phyloP scores from a whole-genome alignment of 37 sponge, comb jelly and placozoan genomes.

The Spongia lamella region DNA sequence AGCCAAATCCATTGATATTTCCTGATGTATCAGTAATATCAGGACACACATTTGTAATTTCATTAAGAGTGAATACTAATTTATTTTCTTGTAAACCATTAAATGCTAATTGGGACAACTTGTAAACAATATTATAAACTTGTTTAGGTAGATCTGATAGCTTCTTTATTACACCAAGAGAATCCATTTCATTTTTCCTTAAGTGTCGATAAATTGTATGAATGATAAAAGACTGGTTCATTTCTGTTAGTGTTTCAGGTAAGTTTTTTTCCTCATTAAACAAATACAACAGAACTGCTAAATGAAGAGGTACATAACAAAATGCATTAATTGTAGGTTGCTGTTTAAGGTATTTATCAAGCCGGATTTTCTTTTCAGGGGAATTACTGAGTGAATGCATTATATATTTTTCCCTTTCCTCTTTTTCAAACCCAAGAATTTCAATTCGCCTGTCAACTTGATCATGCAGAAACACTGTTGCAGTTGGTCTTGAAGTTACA shows the following conservation, averaged over 20 bases:
- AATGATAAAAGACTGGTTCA: conserved; percentile 26
- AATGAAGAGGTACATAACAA: conserved; percentile 59
- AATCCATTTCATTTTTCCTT: not conserved
- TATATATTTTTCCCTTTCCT: conserved; percentile 37
- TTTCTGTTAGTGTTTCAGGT: conserved; percentile 44
- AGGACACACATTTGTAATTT: no score
- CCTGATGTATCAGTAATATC: no score
- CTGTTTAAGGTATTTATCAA: conserved; percentile 24
- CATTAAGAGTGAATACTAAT: no score
- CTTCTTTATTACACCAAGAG: no score
- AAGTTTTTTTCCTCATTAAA: not conserved
- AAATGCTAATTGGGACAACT: no score
- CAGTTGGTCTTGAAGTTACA: conserved; percentile 44
- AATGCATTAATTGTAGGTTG: conserved; percentile 36
- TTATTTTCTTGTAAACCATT: no score
- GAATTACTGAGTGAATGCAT: not conserved
- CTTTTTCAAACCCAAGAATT: conserved; percentile 52
- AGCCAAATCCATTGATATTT: no score
- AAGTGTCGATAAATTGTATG: conserved; percentile 36
- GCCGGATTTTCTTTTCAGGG: conserved; percentile 6
- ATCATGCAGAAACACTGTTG: not conserved
- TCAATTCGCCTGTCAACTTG: conserved; percentile 4
- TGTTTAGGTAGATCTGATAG: no score
- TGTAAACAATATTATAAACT: no score
- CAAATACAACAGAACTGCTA: conserved; percentile 46